Conservation (phyloP, 2,888 invertebrate species). For the Kuschelorhynchus macadamiae region DNA sequence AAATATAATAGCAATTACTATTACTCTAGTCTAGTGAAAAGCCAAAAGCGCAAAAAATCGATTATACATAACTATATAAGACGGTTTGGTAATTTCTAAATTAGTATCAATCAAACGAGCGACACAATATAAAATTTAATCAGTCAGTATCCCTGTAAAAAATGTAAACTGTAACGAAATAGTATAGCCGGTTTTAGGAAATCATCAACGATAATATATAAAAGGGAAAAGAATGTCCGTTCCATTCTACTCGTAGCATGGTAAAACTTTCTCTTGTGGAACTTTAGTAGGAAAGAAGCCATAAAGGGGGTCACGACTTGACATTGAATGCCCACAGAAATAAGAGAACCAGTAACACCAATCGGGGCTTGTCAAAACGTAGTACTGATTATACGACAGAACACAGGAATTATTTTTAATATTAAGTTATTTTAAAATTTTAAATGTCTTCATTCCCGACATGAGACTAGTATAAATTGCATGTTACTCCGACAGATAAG, state of each 20-base stretch:
- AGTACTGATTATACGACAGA: slow-evolving; percentile 11
- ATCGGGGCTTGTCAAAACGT: slow-evolving; percentile 37
- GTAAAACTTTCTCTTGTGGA: slow-evolving; percentile 48
- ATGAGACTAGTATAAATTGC: too few relatives aligned
- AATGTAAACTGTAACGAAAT: slow-evolving; percentile 36
- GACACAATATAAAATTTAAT: neutral
- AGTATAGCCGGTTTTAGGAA: slow-evolving; percentile 27
- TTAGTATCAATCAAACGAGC: neutral
- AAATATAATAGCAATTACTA: too few relatives aligned
- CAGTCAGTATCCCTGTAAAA: neutral
- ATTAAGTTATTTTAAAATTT: too few relatives aligned
- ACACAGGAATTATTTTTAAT: too few relatives aligned
- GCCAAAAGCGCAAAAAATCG: too few relatives aligned
- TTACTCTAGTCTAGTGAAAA: too few relatives aligned
- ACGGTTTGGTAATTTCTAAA: too few relatives aligned
- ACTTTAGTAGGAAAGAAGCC: slow-evolving; percentile 47
- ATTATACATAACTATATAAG: too few relatives aligned
- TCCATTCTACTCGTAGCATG: slow-evolving; percentile 43
- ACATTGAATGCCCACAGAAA: slow-evolving; percentile 45
- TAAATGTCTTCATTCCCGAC: too few relatives aligned
- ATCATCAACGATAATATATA: slow-evolving; percentile 36
- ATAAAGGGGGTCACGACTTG: slow-evolving; percentile 46
- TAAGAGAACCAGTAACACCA: slow-evolving; percentile 44
- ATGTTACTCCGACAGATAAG: too few relatives aligned
- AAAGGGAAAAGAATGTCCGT: slow-evolving; percentile 49